Base-by-base conservation (phyloP, 2,113 vertebrate genomes). In the Ctenodactylus gundi region DNA sequence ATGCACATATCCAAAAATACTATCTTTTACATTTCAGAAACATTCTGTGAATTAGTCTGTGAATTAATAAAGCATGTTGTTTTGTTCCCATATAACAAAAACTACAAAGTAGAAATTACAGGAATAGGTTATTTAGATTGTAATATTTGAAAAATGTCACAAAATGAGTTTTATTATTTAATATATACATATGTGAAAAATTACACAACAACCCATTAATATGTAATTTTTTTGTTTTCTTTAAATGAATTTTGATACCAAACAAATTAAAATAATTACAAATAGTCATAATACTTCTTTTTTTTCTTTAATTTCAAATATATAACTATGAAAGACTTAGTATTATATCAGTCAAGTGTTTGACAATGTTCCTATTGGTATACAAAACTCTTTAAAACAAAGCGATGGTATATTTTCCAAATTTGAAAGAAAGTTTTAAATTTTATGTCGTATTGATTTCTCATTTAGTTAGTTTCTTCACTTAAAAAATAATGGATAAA, bases 401-500 rank as follows among this genome's bases (percentile, higher is more conserved):
- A n/a, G n/a, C n/a, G 20, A 80, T 67, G 44, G 51, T 72, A 53
- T 18, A 55, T 88, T 95, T 94, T 80, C 41, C 46, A 89, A 91
- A 77, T n/a, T n/a, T 88, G 12, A 55, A 53, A 85, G 46, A 95
- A 44, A 46, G 4, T 53, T 80, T 90, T 88, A 83, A 92, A 90
- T 15, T 88, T 89, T 91, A 94, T 85, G 86, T 83, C 86, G 6
- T 18, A 65, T 94, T 92, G 76, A 81, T 72, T 91, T 67, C 77
- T 67, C 77, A 64, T 90, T 92, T 83, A 82, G 51, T 88, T 91
- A 94, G 62, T 90, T 89, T 85, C 36, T 53, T 95, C 75, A 36
- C 4, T 86, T 91, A 76, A 68, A 93, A 85, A 94, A 88, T 92
- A 90, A 94, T 93, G 93, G 88, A 87, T 21, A 81, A 41, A 70